Evolutionary conservation across 2,888 invertebrate genomes (phyloP), one percentile per base, ranked within the genome.

Genomic region (Plagiodera versicolora): DNA sequence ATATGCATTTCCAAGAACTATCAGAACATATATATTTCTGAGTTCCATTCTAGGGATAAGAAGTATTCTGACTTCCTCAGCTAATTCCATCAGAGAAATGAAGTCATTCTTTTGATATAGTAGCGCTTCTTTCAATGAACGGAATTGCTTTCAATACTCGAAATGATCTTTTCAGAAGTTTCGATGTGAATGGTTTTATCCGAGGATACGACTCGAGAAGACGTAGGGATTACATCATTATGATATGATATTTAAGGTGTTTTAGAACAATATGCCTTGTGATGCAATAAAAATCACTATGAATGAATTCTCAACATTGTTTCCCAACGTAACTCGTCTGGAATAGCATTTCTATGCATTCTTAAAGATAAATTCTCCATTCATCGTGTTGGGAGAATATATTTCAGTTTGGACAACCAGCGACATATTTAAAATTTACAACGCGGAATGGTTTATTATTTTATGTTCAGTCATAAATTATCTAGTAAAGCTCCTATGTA

Each of bases 401-500:
- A 69, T 69, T 71, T 70, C 71, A 70, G 67, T 71, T 72, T 69
- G 64, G 68, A 65, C 68, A 64, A 24, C 24, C 68, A 58, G 61
- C 61, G 67, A 68, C 69, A 70, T 73, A 72, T 72, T 72, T 73
- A 70, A 73, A 67, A 68, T 71, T 72, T 68, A 64, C 61, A 69
- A 66, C 67, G 69, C 69, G 69, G 67, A 71, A 72, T 72, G 72
- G 73, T 73, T 72, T 72, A 74, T 74, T 74, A 72, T 73, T 74
- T 73, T 71, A 72, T 70, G 70, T 71, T 65, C 67, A 50, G 64
- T 59, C 64, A 65, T 74, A 72, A 72, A 73, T 74, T 70, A 71
- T 67, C 60, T 56, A 60, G 65, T 66, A 70, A 70, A 70, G 70
- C 70, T 69, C 70, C 69, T 72, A 71, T 70, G 71, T 71, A 73